Evolutionary conservation across 2,888 invertebrate genomes (phyloP), one percentile per base, ranked within the genome.

Genomic region (Ferdinandea cuprea): DNA sequence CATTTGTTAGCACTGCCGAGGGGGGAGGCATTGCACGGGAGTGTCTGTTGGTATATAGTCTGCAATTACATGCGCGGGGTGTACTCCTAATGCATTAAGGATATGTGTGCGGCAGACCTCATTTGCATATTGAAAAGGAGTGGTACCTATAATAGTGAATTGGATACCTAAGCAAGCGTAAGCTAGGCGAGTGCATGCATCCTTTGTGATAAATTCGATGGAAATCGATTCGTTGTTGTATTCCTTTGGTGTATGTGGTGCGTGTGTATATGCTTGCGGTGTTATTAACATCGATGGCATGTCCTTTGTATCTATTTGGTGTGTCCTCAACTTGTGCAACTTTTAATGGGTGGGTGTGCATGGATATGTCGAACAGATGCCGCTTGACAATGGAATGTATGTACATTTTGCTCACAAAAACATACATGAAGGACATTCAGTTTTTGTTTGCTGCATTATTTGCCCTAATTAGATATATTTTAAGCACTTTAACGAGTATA

Each of bases 141-240:
- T 63, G 63, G 30, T 63, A 37, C n/a, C n/a, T n/a, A n/a, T n/a
- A n/a, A n/a, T n/a, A 30, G 48, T 48, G 54, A 11, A 65, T 48
- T 54, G 54, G 44, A 54, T 72, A 78, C 72, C 56, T 73, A 58
- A 56, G 63, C 83, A 83, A 78, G 78, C 77, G 66, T 73, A 83
- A 83, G 78, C 83, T 21, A 78, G 32, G 68, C 63, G 50, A 83
- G 40, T 78, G 50, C 63, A 83, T 83, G 61, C 78, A 83, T 78
- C 83, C 83, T 78, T 78, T 78, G 78, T 78, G 72, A 78, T 83
- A 61, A 83, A 78, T 78, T 83, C 72, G 58, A 73, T 83, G 58
- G 72, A 58, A 73, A 83, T 83, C 83, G 83, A 83, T 83, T 81
- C 61, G 35, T 35, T 35, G 9, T 46, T 35, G 9, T 46, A 28